Conservation (phyloP, 2,888 invertebrate species). For the Drosophila macrospina region DNA sequence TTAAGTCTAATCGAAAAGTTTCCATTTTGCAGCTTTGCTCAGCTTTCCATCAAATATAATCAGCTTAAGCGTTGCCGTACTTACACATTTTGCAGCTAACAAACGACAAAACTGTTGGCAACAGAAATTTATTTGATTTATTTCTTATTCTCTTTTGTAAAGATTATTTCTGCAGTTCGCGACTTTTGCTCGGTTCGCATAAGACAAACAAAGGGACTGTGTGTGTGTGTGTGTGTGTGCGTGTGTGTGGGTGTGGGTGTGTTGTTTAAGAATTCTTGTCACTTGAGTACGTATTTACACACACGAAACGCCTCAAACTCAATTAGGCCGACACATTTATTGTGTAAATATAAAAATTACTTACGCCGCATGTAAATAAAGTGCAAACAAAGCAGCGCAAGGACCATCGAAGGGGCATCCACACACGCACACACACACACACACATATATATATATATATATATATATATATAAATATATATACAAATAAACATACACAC, state of each 20-base stretch:
- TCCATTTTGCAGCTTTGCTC: no score
- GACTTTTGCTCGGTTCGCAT: constrained; percentile 24
- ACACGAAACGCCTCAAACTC: constrained; percentile 56
- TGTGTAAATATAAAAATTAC: constrained; percentile 61
- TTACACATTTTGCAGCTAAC: constrained; percentile 18
- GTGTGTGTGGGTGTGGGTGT: constrained; percentile 10
- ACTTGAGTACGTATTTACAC: constrained; percentile 52
- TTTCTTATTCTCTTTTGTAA: constrained; percentile 11
- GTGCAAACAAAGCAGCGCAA: constrained; percentile 37
- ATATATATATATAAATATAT: background rate
- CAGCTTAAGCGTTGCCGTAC: constrained; percentile 34
- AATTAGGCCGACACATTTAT: constrained; percentile 59
- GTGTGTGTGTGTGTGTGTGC: constrained; percentile 5
- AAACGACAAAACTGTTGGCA: constrained; percentile 9
- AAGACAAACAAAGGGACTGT: constrained; percentile 33
- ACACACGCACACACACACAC: no score
- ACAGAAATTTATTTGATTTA: constrained; percentile 1
- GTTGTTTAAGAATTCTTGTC: constrained; percentile 42
- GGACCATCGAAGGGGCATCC: constrained; percentile 9
- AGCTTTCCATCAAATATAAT: constrained; percentile 40
- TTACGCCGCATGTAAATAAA: constrained; percentile 58
- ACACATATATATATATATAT: background rate
- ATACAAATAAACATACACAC: constrained; percentile 6
- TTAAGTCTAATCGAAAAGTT: constrained; percentile 13
- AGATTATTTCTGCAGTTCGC: constrained; percentile 19